Evolutionary conservation across 1,140 invertebrate genomes (phyloP).

Genomic region (Colletes latitarsis): DNA sequence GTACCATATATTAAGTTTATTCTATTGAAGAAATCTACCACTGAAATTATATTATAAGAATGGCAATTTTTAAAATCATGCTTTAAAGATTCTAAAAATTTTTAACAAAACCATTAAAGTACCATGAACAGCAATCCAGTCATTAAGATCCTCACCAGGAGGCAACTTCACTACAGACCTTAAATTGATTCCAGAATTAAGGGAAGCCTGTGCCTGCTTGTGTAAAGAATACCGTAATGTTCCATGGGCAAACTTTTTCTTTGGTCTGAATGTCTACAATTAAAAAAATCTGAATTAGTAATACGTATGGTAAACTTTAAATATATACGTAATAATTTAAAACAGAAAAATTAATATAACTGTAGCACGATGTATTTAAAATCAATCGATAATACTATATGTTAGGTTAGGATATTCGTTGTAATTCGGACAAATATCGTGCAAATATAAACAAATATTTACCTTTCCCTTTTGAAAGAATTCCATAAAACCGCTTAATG

Average conservation of each 20-base stretch:
- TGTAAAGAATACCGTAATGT: slow-evolving; percentile 95
- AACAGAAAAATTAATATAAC: not conserved
- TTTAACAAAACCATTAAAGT: slow-evolving; percentile 46
- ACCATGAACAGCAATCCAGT: slow-evolving; percentile 98
- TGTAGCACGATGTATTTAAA: not conserved
- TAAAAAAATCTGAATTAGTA: not conserved
- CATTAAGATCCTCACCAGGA: slow-evolving; percentile 92
- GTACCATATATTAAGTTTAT: slow-evolving; percentile 97
- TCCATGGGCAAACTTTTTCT: slow-evolving; percentile 94
- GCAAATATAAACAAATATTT: slow-evolving; percentile 53
- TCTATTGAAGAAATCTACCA: slow-evolving; percentile 98
- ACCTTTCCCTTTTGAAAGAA: slow-evolving; percentile 93
- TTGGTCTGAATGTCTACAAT: slow-evolving; percentile 91
- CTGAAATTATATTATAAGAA: slow-evolving; percentile 80
- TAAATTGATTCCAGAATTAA: slow-evolving; percentile 96
- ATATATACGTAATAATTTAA: not conserved
- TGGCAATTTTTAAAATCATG: not conserved
- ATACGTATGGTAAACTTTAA: not conserved
- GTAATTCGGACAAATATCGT: not conserved
- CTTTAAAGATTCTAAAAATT: not conserved
- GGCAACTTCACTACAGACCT: slow-evolving; percentile 92
- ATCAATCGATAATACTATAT: slow-evolving; percentile 3
- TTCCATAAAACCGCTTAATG: slow-evolving; percentile 87
- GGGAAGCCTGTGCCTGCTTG: slow-evolving; percentile 96
- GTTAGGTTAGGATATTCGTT: slow-evolving; percentile 25